A percentile compares a stretch with the other conserved stretches of the same genome.
Conservation (phyloP, 2,888 invertebrate species). For the Papilio demoleus region DNA sequence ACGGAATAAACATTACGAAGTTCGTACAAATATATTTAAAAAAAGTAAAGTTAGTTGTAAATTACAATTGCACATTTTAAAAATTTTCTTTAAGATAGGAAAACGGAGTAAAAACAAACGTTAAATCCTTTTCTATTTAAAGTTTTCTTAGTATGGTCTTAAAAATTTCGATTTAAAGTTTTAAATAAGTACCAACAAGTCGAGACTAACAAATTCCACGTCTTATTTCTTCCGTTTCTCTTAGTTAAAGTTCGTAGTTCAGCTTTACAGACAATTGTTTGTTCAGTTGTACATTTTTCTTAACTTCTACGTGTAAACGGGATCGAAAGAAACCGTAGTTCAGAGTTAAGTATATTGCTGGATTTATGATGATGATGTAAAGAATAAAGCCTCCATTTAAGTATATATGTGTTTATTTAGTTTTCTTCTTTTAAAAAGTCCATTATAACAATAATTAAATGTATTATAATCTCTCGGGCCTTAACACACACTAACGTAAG, state of each 20-base stretch:
- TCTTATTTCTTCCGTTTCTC: constrained; percentile 27
- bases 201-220: constrained; percentile 30
- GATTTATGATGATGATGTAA: not conserved
- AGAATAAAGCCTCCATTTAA: not conserved
- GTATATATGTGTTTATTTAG: not conserved
- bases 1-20: too few species aligned
- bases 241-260: constrained; percentile 28
- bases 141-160: not conserved
- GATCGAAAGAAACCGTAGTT: constrained; percentile 16
- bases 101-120: not conserved
- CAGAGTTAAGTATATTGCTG: constrained; percentile 8
- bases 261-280: constrained; percentile 34
- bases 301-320: constrained; percentile 10
- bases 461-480: too few species aligned
- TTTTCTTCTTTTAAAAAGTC: not conserved
- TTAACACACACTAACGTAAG: too few species aligned
- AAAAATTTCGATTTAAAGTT: constrained; percentile 29
- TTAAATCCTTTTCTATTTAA: not conserved
- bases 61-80: too few species aligned
- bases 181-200: constrained; percentile 24
- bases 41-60: not conserved
- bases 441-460: too few species aligned
- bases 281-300: constrained; percentile 5
- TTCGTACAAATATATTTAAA: too few species aligned
- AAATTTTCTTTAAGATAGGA: not conserved